Percentiles rank a stretch among this genome's conserved stretches.
Conservation (phyloP, 2,797 vertebrate species). For the Tachyglossus aculeatus region DNA sequence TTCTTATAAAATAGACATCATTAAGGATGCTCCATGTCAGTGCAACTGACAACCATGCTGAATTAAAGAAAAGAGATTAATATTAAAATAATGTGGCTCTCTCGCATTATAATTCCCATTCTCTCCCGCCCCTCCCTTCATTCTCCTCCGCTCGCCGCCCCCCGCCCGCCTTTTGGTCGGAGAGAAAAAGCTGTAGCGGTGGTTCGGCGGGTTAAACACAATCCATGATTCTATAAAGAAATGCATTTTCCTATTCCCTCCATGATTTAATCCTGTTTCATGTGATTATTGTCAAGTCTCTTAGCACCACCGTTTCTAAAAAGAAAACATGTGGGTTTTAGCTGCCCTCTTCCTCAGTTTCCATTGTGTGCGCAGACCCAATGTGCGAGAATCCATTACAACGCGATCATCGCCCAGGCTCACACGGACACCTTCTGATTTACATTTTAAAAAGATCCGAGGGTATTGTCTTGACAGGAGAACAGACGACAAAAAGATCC, state of each 20-base stretch:
- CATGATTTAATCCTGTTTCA: conserved; percentile 69
- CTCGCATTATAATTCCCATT: not conserved
- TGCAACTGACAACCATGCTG: conserved; percentile 34
- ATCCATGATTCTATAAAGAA: conserved; percentile 32
- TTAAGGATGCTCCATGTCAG: conserved; percentile 22
- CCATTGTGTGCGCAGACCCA: conserved; percentile 67
- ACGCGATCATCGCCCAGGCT: conserved; percentile 71
- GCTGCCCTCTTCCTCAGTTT: conserved; percentile 67
- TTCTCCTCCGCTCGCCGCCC: too few species aligned
- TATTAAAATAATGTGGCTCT: conserved; percentile 28
- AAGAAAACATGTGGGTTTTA: conserved; percentile 70
- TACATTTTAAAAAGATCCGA: conserved; percentile 70
- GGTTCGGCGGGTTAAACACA: conserved; percentile 44
- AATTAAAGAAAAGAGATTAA: conserved; percentile 34
- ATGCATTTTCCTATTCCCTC: conserved; percentile 57
- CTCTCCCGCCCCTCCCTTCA: conserved; percentile 8
- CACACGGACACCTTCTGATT: conserved; percentile 72
- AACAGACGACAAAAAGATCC: conserved; percentile 53
- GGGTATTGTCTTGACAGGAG: conserved; percentile 59
- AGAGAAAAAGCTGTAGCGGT: conserved; percentile 26
- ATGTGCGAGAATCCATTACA: conserved; percentile 71
- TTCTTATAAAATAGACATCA: conserved; percentile 22
- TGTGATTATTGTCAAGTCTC: conserved; percentile 67
- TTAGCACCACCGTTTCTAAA: conserved; percentile 71
- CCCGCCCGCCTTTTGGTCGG: not conserved